Conservation (phyloP, 2,113 vertebrate species). For the Neotoma lepida region DNA sequence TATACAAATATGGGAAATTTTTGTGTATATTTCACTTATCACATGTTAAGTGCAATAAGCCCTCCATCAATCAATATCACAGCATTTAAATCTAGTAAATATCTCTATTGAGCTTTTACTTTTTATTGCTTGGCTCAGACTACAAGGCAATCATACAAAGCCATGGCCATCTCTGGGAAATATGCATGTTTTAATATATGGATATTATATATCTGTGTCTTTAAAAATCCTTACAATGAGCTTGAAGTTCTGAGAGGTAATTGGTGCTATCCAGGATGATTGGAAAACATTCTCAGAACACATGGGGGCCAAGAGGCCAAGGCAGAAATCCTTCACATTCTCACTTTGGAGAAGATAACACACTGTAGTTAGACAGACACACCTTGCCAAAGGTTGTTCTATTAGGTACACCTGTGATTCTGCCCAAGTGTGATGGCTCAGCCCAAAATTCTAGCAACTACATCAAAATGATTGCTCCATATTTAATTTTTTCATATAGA, state of each 20-base stretch:
- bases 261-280: not conserved
- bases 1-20: not conserved
- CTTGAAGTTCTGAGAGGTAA: not conserved
- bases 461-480: not conserved
- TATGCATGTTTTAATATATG: not conserved
- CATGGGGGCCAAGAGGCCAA: not conserved
- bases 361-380: not conserved
- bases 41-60: not conserved
- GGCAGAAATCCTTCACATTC: not conserved
- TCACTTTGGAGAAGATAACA: not conserved
- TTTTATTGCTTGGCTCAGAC: not conserved
- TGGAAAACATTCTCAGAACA: not conserved
- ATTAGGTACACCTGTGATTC: not conserved
- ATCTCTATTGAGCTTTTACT: not conserved
- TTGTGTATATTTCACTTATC: too few species aligned
- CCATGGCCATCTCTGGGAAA: not conserved
- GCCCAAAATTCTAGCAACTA: not conserved
- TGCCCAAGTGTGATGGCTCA: not conserved
- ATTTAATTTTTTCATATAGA: constrained; percentile 31
- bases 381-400: not conserved
- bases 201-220: not conserved
- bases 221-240: not conserved
- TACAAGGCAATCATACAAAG: not conserved
- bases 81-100: constrained; percentile 1
- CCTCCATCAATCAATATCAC: not conserved